Evolutionary conservation across 2,797 vertebrate genomes (phyloP).

Genomic region (Scolopax bukidnonensis): DNA sequence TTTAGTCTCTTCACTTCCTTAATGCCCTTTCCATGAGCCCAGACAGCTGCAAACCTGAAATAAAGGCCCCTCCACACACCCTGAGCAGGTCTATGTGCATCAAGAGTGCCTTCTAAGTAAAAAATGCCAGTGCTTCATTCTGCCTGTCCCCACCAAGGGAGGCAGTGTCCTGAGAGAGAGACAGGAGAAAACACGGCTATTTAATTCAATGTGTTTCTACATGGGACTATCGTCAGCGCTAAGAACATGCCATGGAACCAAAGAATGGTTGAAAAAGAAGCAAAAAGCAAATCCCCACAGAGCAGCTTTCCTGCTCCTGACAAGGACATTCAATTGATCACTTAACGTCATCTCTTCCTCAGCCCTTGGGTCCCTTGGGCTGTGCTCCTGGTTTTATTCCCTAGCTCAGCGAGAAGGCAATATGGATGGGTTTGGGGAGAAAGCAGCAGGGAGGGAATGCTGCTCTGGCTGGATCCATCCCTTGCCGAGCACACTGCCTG

Average conservation of each 20-base stretch:
- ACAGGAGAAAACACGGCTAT: background rate
- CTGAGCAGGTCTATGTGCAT: background rate
- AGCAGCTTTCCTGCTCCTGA: background rate
- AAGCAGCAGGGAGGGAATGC: fast-evolving
- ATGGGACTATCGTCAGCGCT: background rate
- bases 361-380: background rate
- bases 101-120: background rate
- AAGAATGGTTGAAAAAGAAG: background rate
- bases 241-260: background rate
- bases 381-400: background rate
- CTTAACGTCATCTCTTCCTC: background rate
- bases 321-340: background rate
- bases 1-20: background rate
- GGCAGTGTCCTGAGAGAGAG: background rate
- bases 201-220: background rate
- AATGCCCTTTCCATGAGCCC: background rate
- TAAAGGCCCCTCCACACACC: background rate
- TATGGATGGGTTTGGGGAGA: background rate
- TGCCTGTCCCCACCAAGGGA: background rate
- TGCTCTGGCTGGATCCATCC: background rate
- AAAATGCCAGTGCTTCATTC: background rate
- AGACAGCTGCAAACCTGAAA: background rate
- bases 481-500: background rate
- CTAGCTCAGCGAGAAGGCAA: background rate
- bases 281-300: background rate